phyloP scores from a whole-genome alignment of 2,797 vertebrate species.

The Alosa sapidissima region DNA sequence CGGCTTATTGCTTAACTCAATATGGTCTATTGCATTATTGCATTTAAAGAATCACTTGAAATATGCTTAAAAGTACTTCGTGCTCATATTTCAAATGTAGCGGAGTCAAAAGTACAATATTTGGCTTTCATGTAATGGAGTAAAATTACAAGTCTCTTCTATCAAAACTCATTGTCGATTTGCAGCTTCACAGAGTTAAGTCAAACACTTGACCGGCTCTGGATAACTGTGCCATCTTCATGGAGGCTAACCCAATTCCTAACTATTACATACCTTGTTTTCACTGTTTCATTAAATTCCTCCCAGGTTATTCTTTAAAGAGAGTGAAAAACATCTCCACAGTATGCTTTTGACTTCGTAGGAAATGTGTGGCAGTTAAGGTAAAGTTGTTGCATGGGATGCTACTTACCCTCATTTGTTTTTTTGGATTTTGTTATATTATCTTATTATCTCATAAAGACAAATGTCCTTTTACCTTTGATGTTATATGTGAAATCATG shows the following conservation, averaged over 20 bases:
- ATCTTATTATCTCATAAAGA: not conserved
- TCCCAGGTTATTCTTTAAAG: not conserved
- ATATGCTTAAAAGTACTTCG: no score
- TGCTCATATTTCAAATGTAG: no score
- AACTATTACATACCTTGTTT: not conserved
- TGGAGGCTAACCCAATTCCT: not conserved
- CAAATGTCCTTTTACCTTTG: not conserved
- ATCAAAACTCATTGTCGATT: not conserved
- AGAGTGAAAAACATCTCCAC: not conserved
- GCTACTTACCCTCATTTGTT: not conserved
- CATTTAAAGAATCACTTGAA: no score
- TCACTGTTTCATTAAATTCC: not conserved
- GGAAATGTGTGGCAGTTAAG: not conserved
- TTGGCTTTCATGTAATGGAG: no score
- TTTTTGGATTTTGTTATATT: not conserved
- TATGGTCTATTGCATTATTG: no score
- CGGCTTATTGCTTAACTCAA: no score
- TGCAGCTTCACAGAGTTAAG: not conserved
- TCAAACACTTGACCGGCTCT: not conserved
- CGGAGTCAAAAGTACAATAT: no score
- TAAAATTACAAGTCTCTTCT: not conserved
- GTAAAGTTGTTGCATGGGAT: not conserved
- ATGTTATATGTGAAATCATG: not conserved
- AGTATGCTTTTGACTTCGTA: not conserved
- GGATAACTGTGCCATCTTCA: not conserved